phyloP scores from a whole-genome alignment of 1,140 invertebrate species.

The Macrostomum lignano region DNA sequence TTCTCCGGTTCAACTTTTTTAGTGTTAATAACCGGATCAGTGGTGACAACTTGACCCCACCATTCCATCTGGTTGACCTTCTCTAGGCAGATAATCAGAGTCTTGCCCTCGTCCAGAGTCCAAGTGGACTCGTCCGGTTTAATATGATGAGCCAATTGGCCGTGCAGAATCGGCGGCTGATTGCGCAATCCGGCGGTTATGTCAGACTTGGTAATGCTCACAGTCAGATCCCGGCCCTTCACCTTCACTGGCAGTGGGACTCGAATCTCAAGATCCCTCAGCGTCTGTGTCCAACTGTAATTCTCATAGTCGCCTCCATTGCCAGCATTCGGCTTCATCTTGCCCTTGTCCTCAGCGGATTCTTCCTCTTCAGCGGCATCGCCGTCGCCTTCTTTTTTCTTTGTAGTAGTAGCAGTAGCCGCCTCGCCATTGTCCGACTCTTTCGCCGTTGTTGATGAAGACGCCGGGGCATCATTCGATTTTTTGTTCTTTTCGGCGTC shows the following conservation, averaged over 20 bases:
- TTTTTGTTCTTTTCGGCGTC: conserved; percentile 1
- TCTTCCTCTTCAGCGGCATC: conserved; percentile 22
- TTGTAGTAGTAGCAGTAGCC: too few species aligned
- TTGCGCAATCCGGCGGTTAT: conserved; percentile 65
- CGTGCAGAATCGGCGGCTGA: conserved; percentile 60
- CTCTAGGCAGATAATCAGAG: conserved; percentile 36
- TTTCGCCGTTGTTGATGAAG: too few species aligned
- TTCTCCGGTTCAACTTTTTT: conserved; percentile 91
- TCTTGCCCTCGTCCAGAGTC: conserved; percentile 67
- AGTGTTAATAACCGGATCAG: conserved; percentile 84
- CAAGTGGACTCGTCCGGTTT: conserved; percentile 86
- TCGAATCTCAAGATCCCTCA: conserved; percentile 76
- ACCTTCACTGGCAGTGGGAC: conserved; percentile 1
- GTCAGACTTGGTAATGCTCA: conserved; percentile 4
- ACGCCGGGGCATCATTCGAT: too few species aligned
- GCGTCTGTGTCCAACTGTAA: conserved; percentile 83
- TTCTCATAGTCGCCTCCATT: conserved; percentile 79
- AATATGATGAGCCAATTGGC: conserved; percentile 55
- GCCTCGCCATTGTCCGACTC: too few species aligned
- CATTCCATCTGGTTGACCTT: conserved; percentile 94
- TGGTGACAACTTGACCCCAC: conserved; percentile 62
- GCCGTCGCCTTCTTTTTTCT: conserved; percentile 1
- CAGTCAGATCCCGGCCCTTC: conserved; percentile 2
- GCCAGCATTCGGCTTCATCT: conserved; percentile 66
- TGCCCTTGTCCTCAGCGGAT: conserved; percentile 49